Evolutionary conservation across 2,113 vertebrate genomes (phyloP).

Genomic region (Rhagologus leucostigma): DNA sequence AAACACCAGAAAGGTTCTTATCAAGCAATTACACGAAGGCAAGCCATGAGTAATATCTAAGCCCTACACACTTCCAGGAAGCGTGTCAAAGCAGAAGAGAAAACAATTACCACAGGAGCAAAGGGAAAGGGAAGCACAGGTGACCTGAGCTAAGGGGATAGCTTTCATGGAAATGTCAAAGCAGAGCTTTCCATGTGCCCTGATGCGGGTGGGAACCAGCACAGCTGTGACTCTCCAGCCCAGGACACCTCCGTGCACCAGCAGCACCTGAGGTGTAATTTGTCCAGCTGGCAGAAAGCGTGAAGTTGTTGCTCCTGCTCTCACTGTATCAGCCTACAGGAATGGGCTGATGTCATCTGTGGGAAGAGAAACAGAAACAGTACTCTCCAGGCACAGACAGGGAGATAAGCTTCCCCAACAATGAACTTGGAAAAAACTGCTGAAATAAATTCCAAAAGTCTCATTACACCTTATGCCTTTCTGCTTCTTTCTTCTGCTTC

Average conservation of each 20-base stretch:
- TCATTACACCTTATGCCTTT: background rate
- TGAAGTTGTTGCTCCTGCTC: background rate
- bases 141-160: background rate
- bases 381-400: background rate
- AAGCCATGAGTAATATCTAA: background rate
- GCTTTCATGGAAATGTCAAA: rapidly evolving
- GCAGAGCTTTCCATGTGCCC: background rate
- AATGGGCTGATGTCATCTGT: background rate
- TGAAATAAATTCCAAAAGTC: background rate
- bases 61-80: background rate
- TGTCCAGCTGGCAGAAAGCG: background rate
- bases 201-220: rapidly evolving
- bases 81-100: background rate
- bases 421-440: background rate
- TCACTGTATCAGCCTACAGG: background rate
- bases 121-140: background rate
- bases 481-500: background rate
- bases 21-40: background rate
- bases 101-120: background rate
- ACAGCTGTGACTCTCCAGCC: rapidly evolving
- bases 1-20: background rate
- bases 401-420: background rate
- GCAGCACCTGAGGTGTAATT: background rate
- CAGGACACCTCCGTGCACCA: rapidly evolving
- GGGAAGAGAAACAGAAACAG: background rate